phyloP scores from a whole-genome alignment of 1,140 invertebrate genomes.

The Leptopilina boulardi region DNA sequence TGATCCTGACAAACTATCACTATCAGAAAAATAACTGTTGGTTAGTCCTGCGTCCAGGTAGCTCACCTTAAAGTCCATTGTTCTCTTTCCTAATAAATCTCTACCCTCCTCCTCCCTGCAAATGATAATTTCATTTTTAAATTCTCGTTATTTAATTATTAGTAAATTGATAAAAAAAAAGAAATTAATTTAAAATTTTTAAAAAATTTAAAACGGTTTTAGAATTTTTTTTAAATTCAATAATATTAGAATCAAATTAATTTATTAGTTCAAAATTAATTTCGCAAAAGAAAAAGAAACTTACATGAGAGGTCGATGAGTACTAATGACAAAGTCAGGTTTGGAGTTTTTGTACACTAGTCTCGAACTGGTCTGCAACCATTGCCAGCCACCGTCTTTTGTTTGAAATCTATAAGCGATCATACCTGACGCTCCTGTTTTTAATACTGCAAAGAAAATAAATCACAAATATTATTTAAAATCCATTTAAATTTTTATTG shows the following conservation, averaged over 20 bases:
- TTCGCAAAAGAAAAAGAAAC: conserved; percentile 72
- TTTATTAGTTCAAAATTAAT: too few species aligned
- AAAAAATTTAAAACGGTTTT: too few species aligned
- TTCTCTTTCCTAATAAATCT: conserved; percentile 95
- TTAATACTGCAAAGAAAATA: conserved; percentile 87
- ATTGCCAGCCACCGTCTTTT: conserved; percentile 96
- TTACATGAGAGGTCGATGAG: conserved; percentile 97
- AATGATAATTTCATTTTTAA: background rate
- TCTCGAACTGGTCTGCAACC: conserved; percentile 97
- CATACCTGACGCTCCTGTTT: conserved; percentile 98
- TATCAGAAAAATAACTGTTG: conserved; percentile 92
- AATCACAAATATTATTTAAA: background rate
- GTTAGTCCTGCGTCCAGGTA: conserved; percentile 95
- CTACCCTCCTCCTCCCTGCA: conserved; percentile 97
- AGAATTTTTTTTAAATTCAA: too few species aligned
- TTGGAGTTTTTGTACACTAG: conserved; percentile 99
- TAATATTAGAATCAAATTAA: too few species aligned
- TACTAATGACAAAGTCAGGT: conserved; percentile 98
- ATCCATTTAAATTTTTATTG: too few species aligned
- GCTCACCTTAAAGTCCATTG: conserved; percentile 99
- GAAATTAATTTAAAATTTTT: too few species aligned
- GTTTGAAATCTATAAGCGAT: conserved; percentile 97
- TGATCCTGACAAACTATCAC: conserved; percentile 84
- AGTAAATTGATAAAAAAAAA: too few species aligned
- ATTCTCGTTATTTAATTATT: too few species aligned